Evolutionary conservation across 2,113 vertebrate genomes (phyloP), one percentile per base, ranked within the genome.

Genomic region (Oncorhynchus clarkii): DNA sequence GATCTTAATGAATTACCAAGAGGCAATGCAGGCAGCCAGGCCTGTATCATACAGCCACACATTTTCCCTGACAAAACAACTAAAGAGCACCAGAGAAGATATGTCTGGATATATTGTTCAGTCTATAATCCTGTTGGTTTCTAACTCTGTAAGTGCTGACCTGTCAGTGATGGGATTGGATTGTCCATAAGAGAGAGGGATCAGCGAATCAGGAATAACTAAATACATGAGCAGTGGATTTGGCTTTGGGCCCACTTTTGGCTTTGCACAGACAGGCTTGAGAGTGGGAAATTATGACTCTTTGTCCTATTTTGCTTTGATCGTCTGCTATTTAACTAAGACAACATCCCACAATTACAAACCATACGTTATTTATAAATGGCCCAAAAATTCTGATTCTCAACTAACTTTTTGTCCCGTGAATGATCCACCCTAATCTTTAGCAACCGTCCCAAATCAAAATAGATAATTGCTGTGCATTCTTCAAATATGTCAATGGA

Each of bases 121-220:
- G 72, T 45, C 9, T 65, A 48, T 24, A n/a, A 65, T 62, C 78
- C 70, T 51, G 51, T 64, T 60, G 71, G 39, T 49, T 71, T 78
- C 76, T 81, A 73, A 68, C 73, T 79, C 26, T 6, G 20, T 67
- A 68, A 79, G 54, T 78, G 85, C 80, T 82, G 85, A 85, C 78
- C 73, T 64, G 75, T 75, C 73, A 74, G 70, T 81, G 77, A n/a
- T 73, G 67, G 82, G 75, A 82, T 75, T 62, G 77, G 79, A 65
- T 26, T 4, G 67, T 74, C 81, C 74, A 79, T 75, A 77, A 1
- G 83, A 20, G 73, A 71, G 76, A 81, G 80, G 80, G 82, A 86
- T 84, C 76, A 88, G 86, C 78, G 77, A 83, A 86, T 84, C 67
- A 88, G 67, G n/a, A 78, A 88, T 82, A 76, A 68, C 86, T 84